Conservation (phyloP, 2,113 vertebrate species). For the Oceanodroma tethys region DNA sequence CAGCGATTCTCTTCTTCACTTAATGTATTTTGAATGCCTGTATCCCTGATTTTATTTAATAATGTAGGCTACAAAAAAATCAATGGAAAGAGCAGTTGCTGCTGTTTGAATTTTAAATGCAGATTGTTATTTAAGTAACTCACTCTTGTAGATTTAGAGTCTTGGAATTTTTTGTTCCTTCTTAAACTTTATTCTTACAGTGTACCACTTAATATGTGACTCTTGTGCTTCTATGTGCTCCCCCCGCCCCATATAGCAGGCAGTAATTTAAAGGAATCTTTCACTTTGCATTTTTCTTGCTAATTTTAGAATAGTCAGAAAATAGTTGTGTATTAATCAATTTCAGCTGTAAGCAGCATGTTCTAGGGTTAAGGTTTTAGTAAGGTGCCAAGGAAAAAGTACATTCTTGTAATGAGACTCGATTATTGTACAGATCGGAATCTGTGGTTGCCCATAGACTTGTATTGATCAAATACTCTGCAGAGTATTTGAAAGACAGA, state of each 20-base stretch:
- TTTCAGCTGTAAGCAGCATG: background rate
- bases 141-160: background rate
- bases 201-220: background rate
- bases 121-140: background rate
- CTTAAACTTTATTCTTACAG: background rate
- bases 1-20: background rate
- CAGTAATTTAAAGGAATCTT: background rate
- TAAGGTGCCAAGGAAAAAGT: background rate
- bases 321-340: background rate
- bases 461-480: background rate
- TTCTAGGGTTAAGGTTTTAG: background rate
- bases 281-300: background rate
- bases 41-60: background rate
- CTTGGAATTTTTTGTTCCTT: background rate
- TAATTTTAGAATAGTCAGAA: background rate
- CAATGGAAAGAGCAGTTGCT: background rate
- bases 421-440: background rate
- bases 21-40: background rate
- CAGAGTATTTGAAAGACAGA: background rate
- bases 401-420: background rate
- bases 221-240: background rate
- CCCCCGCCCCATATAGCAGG: too few relatives aligned
- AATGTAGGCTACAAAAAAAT: background rate
- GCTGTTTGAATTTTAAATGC: background rate
- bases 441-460: background rate